phyloP scores from a whole-genome alignment of 2,888 invertebrate genomes.

The Argynnis bischoffii region DNA sequence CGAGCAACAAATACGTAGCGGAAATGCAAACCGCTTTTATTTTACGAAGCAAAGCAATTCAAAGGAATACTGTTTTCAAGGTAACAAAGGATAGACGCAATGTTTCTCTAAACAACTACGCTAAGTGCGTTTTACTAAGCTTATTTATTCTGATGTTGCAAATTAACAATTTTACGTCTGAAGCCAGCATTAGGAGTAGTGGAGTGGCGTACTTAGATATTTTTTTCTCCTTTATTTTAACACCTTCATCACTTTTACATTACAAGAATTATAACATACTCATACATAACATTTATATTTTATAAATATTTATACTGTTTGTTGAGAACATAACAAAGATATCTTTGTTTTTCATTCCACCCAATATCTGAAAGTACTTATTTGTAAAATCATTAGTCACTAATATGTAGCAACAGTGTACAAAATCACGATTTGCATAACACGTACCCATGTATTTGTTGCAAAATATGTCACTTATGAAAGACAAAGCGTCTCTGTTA shows the following conservation, averaged over 20 bases:
- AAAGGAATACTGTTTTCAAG: conserved; percentile 66
- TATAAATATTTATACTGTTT: too few species aligned
- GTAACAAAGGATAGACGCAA: conserved; percentile 50
- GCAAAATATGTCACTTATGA: conserved; percentile 47
- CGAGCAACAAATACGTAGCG: conserved; percentile 66
- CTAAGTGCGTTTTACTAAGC: conserved; percentile 18
- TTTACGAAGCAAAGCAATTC: conserved; percentile 63
- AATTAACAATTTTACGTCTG: conserved; percentile 7
- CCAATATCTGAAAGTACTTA: background rate
- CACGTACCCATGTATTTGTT: conserved; percentile 37
- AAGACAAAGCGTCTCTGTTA: conserved; percentile 48
- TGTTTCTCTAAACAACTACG: conserved; percentile 26
- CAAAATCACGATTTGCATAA: conserved; percentile 37
- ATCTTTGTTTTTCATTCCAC: background rate
- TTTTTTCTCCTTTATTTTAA: too few species aligned
- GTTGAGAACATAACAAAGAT: too few species aligned
- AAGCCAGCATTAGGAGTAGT: background rate
- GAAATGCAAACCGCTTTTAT: conserved; percentile 73
- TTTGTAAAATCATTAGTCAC: conserved; percentile 9
- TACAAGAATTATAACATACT: too few species aligned
- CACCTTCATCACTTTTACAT: too few species aligned
- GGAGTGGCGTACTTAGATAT: too few species aligned
- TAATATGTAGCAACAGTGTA: conserved; percentile 23
- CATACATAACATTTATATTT: too few species aligned
- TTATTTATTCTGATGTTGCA: conserved; percentile 16